phyloP scores from a whole-genome alignment of 2,113 vertebrate species.

The Crotalus horridus region DNA sequence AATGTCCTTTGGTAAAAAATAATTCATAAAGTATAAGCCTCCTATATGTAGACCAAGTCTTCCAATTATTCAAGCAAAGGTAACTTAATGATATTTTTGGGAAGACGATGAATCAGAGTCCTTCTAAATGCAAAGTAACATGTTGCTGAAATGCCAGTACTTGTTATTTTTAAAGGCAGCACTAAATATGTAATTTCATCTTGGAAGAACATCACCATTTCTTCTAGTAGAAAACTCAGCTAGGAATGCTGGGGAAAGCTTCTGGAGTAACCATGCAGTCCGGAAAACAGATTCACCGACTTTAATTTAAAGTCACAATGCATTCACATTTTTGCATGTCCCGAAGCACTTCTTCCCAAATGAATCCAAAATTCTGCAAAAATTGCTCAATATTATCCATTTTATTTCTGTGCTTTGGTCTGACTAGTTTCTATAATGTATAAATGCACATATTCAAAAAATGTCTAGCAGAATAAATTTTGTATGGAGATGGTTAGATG shows the following conservation, averaged over 20 bases:
- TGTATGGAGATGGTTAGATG: background rate
- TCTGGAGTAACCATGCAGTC: background rate
- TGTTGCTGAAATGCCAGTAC: background rate
- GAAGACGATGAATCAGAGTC: background rate
- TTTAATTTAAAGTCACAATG: background rate
- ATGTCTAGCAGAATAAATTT: background rate
- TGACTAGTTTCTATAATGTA: background rate
- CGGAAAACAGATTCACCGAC: background rate
- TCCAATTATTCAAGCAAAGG: background rate
- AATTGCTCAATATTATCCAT: background rate
- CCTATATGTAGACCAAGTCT: background rate
- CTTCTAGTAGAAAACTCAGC: background rate
- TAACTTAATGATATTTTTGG: background rate
- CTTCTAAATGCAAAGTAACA: background rate
- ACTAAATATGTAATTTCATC: background rate
- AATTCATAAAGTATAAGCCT: background rate
- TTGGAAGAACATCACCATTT: background rate
- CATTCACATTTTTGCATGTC: background rate
- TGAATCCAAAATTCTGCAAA: background rate
- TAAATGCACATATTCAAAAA: background rate
- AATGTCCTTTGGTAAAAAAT: background rate
- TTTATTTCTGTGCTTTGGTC: background rate
- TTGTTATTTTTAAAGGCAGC: background rate
- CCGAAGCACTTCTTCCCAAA: background rate
- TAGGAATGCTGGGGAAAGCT: background rate